Base-by-base conservation (phyloP, 2,888 invertebrate species). In the Nomada fabriciana region DNA sequence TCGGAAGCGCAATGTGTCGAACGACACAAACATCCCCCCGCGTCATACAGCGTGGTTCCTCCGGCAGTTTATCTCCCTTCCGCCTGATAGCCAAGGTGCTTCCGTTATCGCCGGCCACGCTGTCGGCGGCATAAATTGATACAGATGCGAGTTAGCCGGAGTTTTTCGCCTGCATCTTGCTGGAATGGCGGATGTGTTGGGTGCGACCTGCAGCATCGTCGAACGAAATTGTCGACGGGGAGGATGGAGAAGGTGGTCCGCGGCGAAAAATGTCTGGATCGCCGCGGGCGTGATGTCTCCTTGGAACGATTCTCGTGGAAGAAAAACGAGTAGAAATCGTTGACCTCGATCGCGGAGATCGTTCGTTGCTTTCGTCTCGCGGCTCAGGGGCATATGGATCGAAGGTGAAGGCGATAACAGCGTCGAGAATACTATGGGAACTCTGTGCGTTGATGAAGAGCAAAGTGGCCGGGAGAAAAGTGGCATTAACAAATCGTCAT, bases 81-180 rank as follows among this genome's bases (percentile, higher is more conserved):
- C 80, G 82, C 73, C 76, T 67, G 76, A 79, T 75, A 74, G 74
- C 50, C 82, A 82, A 84, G 89, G 85, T 89, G 89, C 89, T 90
- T 90, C 90, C 87, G 89, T 81, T 89, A 86, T 85, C 83, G 87
- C 82, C 78, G 79, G 76, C 84, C 85, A 82, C 86, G 75, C 87
- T 86, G 90, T 89, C 88, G 89, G 89, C 89, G 86, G 91, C 90
- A 92, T 93, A 92, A 93, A 93, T 93, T 93, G 93, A 93, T 93
- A 93, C 93, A 91, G 93, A 93, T 93, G 93, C 91, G 93, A 93
- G 93, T 93, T 93, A 91, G 91, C 90, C 80, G 85, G 92, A 93
- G 91, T 93, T 93, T 93, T 93, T 92, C 93, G 91, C 90, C 88
- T 88, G 83, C 85, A 86, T 89, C 90, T 90, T 89, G 71, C 82